phyloP scores from a whole-genome alignment of 2,113 vertebrate genomes.

The Microtus montanus region DNA sequence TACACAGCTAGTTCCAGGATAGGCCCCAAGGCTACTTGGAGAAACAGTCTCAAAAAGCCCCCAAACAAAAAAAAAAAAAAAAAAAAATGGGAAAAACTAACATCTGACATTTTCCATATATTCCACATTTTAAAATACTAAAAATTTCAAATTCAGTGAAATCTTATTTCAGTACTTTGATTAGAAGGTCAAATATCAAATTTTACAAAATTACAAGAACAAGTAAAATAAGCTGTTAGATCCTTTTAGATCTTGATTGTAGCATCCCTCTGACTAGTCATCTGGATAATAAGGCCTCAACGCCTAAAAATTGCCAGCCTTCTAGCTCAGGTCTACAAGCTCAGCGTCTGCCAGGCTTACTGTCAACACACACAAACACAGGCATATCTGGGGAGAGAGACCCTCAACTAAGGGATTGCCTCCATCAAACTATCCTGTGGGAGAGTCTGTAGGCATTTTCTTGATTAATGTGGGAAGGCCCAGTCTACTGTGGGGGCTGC shows the following conservation, averaged over 20 bases:
- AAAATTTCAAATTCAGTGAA: constrained; percentile 54
- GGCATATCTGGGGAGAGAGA: background rate
- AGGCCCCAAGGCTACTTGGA: no score
- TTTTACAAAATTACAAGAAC: constrained; percentile 39
- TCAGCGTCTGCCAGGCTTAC: background rate
- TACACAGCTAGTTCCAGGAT: no score
- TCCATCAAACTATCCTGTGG: background rate
- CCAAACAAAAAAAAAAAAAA: background rate
- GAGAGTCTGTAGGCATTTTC: background rate
- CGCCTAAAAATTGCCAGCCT: background rate
- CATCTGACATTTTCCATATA: constrained; percentile 4
- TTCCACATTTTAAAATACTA: constrained; percentile 15
- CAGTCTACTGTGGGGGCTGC: background rate
- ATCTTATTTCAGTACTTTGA: constrained; percentile 35
- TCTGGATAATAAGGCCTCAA: background rate
- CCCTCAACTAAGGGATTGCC: background rate
- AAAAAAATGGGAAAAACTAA: constrained; percentile 3
- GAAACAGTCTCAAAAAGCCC: no score
- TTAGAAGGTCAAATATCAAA: background rate
- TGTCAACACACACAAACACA: background rate
- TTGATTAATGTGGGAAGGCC: background rate
- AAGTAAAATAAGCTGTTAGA: constrained; percentile 23
- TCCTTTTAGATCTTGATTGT: background rate
- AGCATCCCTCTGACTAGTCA: background rate
- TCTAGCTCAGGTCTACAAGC: background rate